phyloP scores from a whole-genome alignment of 2,888 invertebrate species.

The Sinelater perroti region DNA sequence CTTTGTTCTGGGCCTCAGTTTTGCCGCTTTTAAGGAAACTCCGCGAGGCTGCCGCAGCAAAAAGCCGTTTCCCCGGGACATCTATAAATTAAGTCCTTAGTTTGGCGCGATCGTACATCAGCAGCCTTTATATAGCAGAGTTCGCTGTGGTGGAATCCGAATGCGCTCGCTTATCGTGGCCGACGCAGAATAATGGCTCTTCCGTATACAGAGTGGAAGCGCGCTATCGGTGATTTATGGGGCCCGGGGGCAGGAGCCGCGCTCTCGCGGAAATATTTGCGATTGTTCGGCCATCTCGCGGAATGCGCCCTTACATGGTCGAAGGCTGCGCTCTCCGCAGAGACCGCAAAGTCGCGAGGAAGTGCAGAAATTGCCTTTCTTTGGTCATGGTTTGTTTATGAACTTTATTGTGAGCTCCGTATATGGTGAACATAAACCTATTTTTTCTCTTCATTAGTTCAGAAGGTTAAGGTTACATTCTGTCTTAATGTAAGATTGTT shows the following conservation, averaged over 20 bases:
- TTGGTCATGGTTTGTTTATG: too few species aligned
- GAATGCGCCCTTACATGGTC: conserved; percentile 10
- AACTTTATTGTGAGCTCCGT: too few species aligned
- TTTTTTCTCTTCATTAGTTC: too few species aligned
- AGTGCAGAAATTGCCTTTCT: background rate
- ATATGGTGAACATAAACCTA: too few species aligned
- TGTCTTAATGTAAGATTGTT: too few species aligned
- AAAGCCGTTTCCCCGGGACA: conserved; percentile 24
- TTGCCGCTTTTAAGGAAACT: conserved; percentile 31
- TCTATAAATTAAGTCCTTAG: conserved; percentile 30
- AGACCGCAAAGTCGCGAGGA: background rate
- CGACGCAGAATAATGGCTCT: conserved; percentile 19
- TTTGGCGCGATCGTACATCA: conserved; percentile 30
- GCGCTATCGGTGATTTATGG: conserved; percentile 6
- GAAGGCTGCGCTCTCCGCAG: background rate
- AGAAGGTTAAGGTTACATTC: too few species aligned
- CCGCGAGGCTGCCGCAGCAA: conserved; percentile 20
- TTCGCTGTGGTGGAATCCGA: conserved; percentile 18
- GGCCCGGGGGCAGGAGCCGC: background rate
- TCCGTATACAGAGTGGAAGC: conserved; percentile 18
- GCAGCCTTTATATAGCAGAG: conserved; percentile 31
- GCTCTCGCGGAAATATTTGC: conserved; percentile 9
- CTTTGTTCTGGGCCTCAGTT: too few species aligned
- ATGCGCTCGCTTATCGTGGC: conserved; percentile 6
- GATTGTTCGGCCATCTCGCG: conserved; percentile 4